Base-by-base conservation (phyloP, 1,140 invertebrate genomes). In the Pseudomyrmex pallidus region DNA sequence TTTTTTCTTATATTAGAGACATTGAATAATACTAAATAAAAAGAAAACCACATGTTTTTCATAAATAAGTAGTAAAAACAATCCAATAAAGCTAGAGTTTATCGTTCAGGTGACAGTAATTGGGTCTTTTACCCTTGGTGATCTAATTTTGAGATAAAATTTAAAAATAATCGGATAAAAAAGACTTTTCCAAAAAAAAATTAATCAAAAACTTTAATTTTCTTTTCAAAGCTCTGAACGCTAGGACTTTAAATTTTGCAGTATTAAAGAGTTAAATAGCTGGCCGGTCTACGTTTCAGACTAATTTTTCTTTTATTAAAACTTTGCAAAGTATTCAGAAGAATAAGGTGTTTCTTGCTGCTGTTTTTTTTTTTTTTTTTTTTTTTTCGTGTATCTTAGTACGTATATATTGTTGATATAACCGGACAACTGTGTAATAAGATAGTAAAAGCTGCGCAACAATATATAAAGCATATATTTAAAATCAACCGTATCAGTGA, bases 341-440 rank as follows among this genome's bases (percentile, higher is more conserved):
- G 12, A 25, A 13, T 48, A 44, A 70, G 20, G 7, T 35, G 35
- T 35, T 35, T 80, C 22, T 17, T 46, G 12, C 20, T 7, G 35
- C 15, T 61, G 59, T 48, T 7, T 17, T 20, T 48, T 59, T 72
- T 17, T 67, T 48, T 57, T 68, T 22, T 46, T 22, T 20, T 20
- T 67, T 12, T 5, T 12, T 67, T 46, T 25, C 20, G 44, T 35
- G 12, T 70, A 35, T 70, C 54, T 70, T 50, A 15, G 35, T 35
- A 35, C 2, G 0, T 5, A 35, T 50, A 44, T 22, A 5, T 59
- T 48, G 66, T 59, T 70, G 54, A 80, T 70, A 59, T 20, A 48
- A 35, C 8, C 76, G 48, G 66, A 70, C 66, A 59, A 7, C 64
- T 13, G 54, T 70, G 44, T 80, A 80, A 80, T 59, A 25, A 80